Conservation (phyloP, 2,797 vertebrate genomes). For the Acanthopagrus latus region DNA sequence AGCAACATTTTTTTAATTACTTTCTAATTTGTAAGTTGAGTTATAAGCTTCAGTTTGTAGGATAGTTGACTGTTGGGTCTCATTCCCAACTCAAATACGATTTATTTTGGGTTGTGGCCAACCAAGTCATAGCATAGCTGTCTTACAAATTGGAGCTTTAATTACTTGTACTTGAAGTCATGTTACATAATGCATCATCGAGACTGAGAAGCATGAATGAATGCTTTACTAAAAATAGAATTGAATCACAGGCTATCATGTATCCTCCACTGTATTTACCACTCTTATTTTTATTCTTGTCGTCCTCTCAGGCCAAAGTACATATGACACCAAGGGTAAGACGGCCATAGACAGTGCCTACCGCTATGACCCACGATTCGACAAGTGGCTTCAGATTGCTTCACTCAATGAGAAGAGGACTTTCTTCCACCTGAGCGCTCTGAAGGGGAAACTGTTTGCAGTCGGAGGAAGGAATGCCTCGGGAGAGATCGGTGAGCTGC, state of each 20-base stretch:
- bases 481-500: constrained; percentile 85
- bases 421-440: constrained; percentile 88
- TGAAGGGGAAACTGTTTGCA: constrained; percentile 86
- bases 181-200: background rate
- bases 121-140: too few species aligned
- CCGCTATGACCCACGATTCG: constrained; percentile 87
- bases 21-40: background rate
- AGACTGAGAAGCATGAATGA: background rate
- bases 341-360: constrained; percentile 88
- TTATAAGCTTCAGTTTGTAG: background rate
- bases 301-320: constrained; percentile 81
- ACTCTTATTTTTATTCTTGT: background rate
- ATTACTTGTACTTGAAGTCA: background rate
- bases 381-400: constrained; percentile 87
- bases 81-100: too few species aligned
- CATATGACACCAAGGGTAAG: constrained; percentile 90
- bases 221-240: background rate
- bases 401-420: constrained; percentile 88
- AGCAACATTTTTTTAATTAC: background rate
- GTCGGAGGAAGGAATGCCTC: constrained; percentile 86
- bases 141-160: too few species aligned
- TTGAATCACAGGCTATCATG: background rate
- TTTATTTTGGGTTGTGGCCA: too few species aligned
- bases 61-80: too few species aligned
- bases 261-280: background rate